Evolutionary conservation across 2,888 invertebrate genomes (phyloP).

Genomic region (Eueremaeus valkanovi): DNA sequence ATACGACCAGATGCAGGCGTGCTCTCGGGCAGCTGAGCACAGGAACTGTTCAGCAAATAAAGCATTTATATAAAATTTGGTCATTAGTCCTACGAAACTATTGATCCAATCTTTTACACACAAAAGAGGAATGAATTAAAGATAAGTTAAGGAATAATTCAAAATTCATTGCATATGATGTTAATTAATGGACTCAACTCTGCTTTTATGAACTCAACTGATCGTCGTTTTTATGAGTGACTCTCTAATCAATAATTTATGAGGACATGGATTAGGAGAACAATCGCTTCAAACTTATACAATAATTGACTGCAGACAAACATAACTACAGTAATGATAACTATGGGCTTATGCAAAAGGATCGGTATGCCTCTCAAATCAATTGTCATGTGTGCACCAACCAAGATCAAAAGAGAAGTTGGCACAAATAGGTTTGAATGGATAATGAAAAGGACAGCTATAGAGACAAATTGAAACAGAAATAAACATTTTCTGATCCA

Average conservation of each 20-base stretch:
- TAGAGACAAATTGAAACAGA: too few relatives aligned
- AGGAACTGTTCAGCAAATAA: neutral
- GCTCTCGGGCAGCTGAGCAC: neutral
- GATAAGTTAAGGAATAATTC: neutral
- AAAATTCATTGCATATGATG: conserved; percentile 24
- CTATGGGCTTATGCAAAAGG: too few relatives aligned
- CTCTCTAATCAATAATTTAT: conserved; percentile 24
- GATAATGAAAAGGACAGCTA: neutral
- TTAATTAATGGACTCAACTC: conserved; percentile 18
- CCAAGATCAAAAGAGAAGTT: too few relatives aligned
- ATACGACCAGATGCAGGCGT: conserved; percentile 23
- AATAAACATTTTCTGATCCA: too few relatives aligned
- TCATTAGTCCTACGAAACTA: neutral
- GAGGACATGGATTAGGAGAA: neutral
- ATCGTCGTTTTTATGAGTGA: conserved; percentile 18
- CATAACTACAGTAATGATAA: neutral
- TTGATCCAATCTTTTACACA: neutral
- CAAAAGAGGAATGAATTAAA: neutral
- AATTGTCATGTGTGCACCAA: too few relatives aligned
- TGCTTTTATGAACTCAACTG: conserved; percentile 12
- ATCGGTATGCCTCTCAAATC: too few relatives aligned
- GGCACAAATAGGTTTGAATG: neutral
- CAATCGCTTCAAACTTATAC: neutral
- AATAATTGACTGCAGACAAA: neutral
- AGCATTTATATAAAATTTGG: neutral